These are phyloP conservation scores for Tragelaphus imberbis DNA, from an alignment of 2,113 vertebrate genomes.

Conservation along the genomic window DNA sequence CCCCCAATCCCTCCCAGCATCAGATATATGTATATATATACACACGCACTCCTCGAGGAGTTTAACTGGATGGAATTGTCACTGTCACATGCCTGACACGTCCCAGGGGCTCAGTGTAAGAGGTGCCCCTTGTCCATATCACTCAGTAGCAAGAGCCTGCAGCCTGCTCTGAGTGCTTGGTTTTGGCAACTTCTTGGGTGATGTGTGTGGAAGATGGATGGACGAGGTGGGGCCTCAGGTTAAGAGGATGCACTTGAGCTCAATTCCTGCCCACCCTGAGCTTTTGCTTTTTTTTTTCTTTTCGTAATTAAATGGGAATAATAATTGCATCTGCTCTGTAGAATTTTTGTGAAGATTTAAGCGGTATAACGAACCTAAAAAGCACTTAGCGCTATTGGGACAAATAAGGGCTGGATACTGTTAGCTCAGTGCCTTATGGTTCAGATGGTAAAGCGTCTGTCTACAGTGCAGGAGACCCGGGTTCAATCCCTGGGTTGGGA, in stretches of 20 bases:
- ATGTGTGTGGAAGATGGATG: not conserved
- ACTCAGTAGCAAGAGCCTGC: accelerated
- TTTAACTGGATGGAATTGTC: not conserved
- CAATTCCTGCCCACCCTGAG: not conserved
- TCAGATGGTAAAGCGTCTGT: no score
- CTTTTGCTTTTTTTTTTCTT: accelerated
- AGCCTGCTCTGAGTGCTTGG: accelerated
- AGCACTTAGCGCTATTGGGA: not conserved
- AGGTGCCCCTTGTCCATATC: not conserved
- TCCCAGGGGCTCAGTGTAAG: accelerated
- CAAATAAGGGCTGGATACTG: not conserved
- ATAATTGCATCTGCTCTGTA: not conserved
- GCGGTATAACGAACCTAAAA: not conserved
- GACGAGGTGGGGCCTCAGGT: not conserved
- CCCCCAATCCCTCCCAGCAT: no score
- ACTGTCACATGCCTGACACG: accelerated
- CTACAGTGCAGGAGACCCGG: no score
- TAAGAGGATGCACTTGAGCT: not conserved
- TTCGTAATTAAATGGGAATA: not conserved
- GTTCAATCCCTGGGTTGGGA: no score
- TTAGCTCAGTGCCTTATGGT: no score
- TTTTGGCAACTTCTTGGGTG: accelerated
- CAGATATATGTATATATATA: no score
- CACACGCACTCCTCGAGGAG: not conserved
- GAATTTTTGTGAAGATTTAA: not conserved